Percentiles rank a stretch among this genome's conserved stretches.
Evolutionary conservation across 2,113 vertebrate genomes (phyloP).

Genomic region (Crotalus horridus): DNA sequence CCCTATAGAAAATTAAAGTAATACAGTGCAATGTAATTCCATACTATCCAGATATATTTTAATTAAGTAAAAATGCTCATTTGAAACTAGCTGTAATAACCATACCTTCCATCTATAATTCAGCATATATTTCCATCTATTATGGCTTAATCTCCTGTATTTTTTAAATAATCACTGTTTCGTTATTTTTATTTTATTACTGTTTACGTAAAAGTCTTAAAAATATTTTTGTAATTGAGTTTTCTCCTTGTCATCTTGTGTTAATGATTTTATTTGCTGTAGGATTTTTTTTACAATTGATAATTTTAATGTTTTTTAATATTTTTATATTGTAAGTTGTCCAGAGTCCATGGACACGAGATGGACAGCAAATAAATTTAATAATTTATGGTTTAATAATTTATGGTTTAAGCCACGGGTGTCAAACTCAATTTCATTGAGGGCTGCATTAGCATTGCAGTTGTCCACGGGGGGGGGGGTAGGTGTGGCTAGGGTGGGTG

Average conservation of each 20-base stretch:
- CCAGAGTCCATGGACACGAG: background rate
- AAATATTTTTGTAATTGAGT: background rate
- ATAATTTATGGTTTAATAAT: background rate
- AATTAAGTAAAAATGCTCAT: constrained; percentile 11
- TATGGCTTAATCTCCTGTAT: background rate
- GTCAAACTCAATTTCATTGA: too few species aligned
- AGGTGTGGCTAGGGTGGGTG: too few species aligned
- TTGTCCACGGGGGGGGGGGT: too few species aligned
- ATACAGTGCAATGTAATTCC: background rate
- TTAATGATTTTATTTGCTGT: background rate
- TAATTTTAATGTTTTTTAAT: background rate
- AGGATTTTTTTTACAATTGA: background rate
- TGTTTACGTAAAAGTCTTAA: background rate
- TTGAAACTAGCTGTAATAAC: constrained; percentile 19
- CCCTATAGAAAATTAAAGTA: background rate
- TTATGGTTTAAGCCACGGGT: background rate
- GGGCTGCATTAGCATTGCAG: too few species aligned
- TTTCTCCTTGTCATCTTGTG: background rate
- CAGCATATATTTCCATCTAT: background rate
- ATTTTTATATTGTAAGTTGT: background rate
- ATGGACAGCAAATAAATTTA: background rate
- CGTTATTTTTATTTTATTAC: background rate
- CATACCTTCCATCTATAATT: accelerated
- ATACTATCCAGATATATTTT: background rate
- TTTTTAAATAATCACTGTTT: background rate